Base-by-base conservation (phyloP, 2,888 invertebrate genomes). In the Brenthis ino region DNA sequence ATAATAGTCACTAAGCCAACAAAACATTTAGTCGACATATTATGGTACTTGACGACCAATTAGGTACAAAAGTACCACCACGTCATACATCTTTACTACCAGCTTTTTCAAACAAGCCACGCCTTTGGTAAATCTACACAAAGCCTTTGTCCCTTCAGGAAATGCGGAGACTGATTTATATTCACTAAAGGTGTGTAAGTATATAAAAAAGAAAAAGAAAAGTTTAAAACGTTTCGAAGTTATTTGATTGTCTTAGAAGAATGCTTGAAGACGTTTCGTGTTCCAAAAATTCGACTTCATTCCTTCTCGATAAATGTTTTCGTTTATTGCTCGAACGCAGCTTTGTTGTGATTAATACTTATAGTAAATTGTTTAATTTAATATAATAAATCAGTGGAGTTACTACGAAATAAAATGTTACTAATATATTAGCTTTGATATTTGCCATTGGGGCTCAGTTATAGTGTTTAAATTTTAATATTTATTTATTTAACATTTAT, bases 81-180 rank as follows among this genome's bases (percentile, higher is more conserved):
- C 5, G n/a, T 20, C 16, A 12, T n/a, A 48, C 28, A 37, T 58
- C 50, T n/a, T 50, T 60, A 28, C 50, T n/a, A 50, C 60, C 37
- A 60, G 43, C 53, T 43, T 58, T 51, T 65, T 68, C 63, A 65
- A 65, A 67, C 68, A 57, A 58, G 65, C 64, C 63, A 43, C 58
- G 54, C 47, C 64, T 63, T 60, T 66, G 54, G 57, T 67, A 63
- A 67, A 65, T 53, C 51, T 48, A 58, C 65, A 55, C 51, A 66
- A 64, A 71, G 56, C 51, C 58, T 64, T 58, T 50, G 65, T 65
- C 61, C 56, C 51, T 68, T 66, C 33, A 64, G 65, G 54, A 63
- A 63, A 68, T 47, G 50, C 51, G 13, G 56, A 70, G 57, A 16
- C 63, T 37, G 53, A 65, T 65, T 71, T 65, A 65, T 65, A 65